phyloP scores from a whole-genome alignment of 2,888 invertebrate species.

The Oxyscelio sp. region DNA sequence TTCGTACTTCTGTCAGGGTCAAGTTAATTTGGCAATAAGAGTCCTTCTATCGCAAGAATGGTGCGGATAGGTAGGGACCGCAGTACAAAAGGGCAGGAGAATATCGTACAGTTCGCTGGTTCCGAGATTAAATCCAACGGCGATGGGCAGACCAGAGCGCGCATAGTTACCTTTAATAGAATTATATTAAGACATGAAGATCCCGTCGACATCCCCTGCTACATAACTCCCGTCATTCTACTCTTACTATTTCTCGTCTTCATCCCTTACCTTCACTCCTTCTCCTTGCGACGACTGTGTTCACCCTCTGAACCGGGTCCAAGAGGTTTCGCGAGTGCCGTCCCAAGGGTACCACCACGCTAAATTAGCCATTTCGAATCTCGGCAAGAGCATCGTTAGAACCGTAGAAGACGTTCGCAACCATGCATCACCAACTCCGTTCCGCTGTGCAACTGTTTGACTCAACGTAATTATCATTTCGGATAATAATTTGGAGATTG shows the following conservation, averaged over 20 bases:
- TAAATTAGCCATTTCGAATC: slow-evolving; percentile 88
- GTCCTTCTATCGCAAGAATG: slow-evolving; percentile 58
- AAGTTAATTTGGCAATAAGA: slow-evolving; percentile 84
- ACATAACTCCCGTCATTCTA: slow-evolving; percentile 75
- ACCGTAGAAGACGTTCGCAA: slow-evolving; percentile 64
- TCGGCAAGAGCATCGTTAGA: slow-evolving; percentile 82
- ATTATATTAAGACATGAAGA: slow-evolving; percentile 87
- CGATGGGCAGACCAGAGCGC: slow-evolving; percentile 85
- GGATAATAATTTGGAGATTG: slow-evolving; percentile 4
- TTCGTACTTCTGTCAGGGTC: slow-evolving; percentile 76
- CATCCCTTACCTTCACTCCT: slow-evolving; percentile 79
- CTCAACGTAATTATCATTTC: slow-evolving; percentile 45
- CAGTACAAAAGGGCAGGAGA: slow-evolving; percentile 78
- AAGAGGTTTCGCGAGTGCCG: slow-evolving; percentile 67
- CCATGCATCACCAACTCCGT: slow-evolving; percentile 21
- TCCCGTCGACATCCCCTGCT: slow-evolving; percentile 76
- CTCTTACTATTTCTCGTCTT: slow-evolving; percentile 85
- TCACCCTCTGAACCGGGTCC: slow-evolving; percentile 76
- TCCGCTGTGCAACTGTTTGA: slow-evolving; percentile 38
- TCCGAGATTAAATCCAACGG: slow-evolving; percentile 88
- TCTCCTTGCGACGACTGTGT: slow-evolving; percentile 78
- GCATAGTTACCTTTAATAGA: slow-evolving; percentile 88
- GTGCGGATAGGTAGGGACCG: slow-evolving; percentile 37
- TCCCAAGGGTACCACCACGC: slow-evolving; percentile 85
- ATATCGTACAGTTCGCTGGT: slow-evolving; percentile 86